Percentiles rank a stretch among this genome's conserved stretches.
Evolutionary conservation across 2,888 invertebrate genomes (phyloP).

Genomic region (Acanthococcus lagerstroemiae): DNA sequence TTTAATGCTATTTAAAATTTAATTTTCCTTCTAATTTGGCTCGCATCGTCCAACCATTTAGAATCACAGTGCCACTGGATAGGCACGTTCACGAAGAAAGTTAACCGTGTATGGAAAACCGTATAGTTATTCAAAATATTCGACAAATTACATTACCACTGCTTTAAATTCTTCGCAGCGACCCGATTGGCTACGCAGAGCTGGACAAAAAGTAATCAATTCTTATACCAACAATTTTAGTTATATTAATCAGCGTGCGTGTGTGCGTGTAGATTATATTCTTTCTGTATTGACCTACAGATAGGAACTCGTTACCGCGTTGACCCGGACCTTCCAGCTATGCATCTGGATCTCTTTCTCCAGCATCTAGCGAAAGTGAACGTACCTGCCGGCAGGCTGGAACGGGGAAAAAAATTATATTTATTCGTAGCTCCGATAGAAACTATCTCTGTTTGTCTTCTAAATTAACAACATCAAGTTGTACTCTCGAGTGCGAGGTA

Average conservation of each 20-base stretch:
- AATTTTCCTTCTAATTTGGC: too few relatives aligned
- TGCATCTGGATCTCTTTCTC: constrained; percentile 8
- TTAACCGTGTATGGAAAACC: too few relatives aligned
- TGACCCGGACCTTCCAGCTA: constrained; percentile 20
- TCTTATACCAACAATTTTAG: neutral
- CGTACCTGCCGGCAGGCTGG: neutral
- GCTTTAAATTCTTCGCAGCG: too few relatives aligned
- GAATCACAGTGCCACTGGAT: too few relatives aligned
- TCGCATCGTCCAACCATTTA: too few relatives aligned
- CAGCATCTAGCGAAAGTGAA: constrained; percentile 12
- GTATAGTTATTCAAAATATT: too few relatives aligned
- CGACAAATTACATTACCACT: too few relatives aligned
- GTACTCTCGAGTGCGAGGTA: too few relatives aligned
- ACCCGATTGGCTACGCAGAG: too few relatives aligned
- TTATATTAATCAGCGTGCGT: neutral
- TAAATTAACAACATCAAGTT: constrained; percentile 1
- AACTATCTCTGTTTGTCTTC: constrained; percentile 12
- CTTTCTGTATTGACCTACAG: neutral
- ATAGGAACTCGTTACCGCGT: constrained; percentile 7
- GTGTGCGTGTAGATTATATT: neutral
- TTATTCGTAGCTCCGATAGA: neutral
- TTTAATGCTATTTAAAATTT: too few relatives aligned
- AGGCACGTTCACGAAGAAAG: too few relatives aligned
- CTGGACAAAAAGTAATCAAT: too few relatives aligned
- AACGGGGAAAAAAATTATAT: constrained; percentile 2